A percentile compares a stretch with the other conserved stretches of the same genome.
Conservation (phyloP, 2,888 invertebrate genomes). For the Aleiodes testaceus region DNA sequence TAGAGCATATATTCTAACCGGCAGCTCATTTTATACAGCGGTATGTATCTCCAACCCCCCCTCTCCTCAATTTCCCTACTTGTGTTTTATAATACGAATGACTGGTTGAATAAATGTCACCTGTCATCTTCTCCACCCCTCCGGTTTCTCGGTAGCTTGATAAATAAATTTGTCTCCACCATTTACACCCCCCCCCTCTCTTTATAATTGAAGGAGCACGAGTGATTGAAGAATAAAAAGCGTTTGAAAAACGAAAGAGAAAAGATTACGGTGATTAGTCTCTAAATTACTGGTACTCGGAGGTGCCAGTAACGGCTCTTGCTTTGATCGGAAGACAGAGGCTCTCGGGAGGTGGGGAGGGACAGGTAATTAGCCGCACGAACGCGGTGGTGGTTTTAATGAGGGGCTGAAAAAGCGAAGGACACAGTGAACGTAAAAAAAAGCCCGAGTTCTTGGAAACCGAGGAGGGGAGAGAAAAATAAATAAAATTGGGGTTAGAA, state of each 20-base stretch:
- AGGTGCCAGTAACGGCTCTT: conserved; percentile 48
- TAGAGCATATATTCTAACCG: conserved; percentile 70
- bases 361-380: conserved; percentile 57
- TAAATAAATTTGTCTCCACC: conserved; percentile 22
- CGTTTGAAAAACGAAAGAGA: conserved; percentile 34
- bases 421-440: conserved; percentile 41
- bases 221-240: conserved; percentile 35
- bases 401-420: conserved; percentile 46
- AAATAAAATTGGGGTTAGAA: neutral
- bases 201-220: conserved; percentile 43
- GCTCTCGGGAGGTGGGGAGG: conserved; percentile 12
- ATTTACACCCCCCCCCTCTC: conserved; percentile 13
- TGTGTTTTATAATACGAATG: conserved; percentile 3
- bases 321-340: conserved; percentile 46
- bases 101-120: conserved; percentile 35
- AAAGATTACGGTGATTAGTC: conserved; percentile 46
- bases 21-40: conserved; percentile 58
- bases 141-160: neutral
- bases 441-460: conserved; percentile 35
- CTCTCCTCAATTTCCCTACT: neutral
- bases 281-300: conserved; percentile 48
- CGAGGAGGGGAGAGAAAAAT: neutral
- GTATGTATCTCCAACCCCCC: conserved; percentile 5
- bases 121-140: neutral
- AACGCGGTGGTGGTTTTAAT: conserved; percentile 49